Base-by-base conservation (phyloP, 2,888 invertebrate genomes). In the Tachina fera region DNA sequence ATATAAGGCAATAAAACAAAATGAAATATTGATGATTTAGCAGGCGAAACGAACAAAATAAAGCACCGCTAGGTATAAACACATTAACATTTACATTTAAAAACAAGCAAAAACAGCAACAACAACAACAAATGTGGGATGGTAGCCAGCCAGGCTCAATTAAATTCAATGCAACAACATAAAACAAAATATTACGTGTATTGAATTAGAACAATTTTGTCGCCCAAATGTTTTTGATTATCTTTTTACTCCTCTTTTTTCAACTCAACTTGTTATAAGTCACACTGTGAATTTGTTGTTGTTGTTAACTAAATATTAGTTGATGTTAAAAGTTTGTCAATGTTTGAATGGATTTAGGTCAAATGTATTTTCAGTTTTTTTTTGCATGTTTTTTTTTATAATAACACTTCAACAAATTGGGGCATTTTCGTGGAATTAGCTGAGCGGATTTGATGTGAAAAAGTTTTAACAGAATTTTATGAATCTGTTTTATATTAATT, bases 151-250 rank as follows among this genome's bases (percentile, higher is more conserved):
- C 74, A 70, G 76, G 47, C 75, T 83, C 60, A 86, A 75, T 76
- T 51, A 61, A 71, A 83, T 72, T 61, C 70, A 75, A 72, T 6
- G 16, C 82, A 60, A 72, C 77, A 63, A 65, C 58, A n/a, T n/a
- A 82, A 75, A 47, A 68, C 65, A 61, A 75, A 81, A 60, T 61
- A 77, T 67, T 84, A 79, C 88, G 87, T 88, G 88, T 86, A 86
- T 86, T 85, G 88, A 88, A 87, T 87, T 87, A 70, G 86, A 87
- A 88, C 80, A 80, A 79, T 45, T 47, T 76, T 71, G 78, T 65
- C 61, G 58, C 49, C 78, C 22, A 60, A 79, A 75, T 39, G 6
- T 58, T 72, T 51, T 39, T 49, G n/a, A 43, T 60, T 43, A 43
- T 49, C 53, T 65, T 53, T 53, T 13, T 53, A 53, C 16, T 67